Base-by-base conservation (phyloP, 2,113 vertebrate genomes). In the Zosterops hypoxanthus region DNA sequence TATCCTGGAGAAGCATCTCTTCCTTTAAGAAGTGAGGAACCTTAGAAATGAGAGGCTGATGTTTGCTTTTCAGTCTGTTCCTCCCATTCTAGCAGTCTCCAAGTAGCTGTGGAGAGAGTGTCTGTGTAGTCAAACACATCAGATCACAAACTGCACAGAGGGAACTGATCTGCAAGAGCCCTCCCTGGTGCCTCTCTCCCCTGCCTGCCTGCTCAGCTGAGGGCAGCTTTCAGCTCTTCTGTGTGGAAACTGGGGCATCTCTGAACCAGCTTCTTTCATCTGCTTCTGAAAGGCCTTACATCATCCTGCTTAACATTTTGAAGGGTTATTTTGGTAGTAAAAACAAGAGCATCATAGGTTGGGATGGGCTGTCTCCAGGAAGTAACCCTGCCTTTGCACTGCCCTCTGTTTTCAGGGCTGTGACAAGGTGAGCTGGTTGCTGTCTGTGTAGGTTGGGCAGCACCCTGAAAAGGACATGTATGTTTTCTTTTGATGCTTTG, bases 191-290 rank as follows among this genome's bases (percentile, higher is more conserved):
- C 12, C 19, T 60, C 52, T 68, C 39, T 70, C 28, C 52, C 41
- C 49, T 46, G 50, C 69, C 75, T 86, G 42, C 60, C 76, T 77
- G 64, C 82, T 83, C 64, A 36, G 56, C 80, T 61, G 68, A 77
- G 76, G 82, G 89, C 46, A 92, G 55, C 63, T 83, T 77, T 47
- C 63, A 82, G 82, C 49, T 88, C 55, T 49, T 55, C 72, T 78
- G 5, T 22, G 33, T 19, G 24, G 50, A 84, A 96, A 89, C 65
- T 75, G 92, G 87, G 69, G 29, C 83, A 81, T 92, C 77, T 84
- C 82, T 72, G 55, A 79, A 80, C 24, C 5, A 1, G 7, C 68
- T 69, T 69, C 86, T 95, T 95, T 95, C 50, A 63, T 78, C 80
- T 89, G 42, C 56, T 53, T 59, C 81, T 86, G 83, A 75, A 92